These are phyloP conservation scores for Spatula versicolor DNA, from an alignment of 2,797 vertebrate species.

Conservation along the genomic window DNA sequence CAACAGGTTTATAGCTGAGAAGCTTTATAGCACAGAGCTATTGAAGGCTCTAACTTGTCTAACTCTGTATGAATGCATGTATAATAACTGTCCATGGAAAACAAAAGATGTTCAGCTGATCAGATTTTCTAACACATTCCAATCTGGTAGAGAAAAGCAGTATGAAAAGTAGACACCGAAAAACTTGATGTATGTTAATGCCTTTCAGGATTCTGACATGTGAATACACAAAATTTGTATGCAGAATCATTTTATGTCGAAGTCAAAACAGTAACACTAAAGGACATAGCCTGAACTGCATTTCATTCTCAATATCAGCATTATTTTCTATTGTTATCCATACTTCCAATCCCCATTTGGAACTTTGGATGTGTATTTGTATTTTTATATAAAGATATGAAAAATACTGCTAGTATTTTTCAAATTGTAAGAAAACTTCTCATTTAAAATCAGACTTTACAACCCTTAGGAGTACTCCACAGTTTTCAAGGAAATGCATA, in stretches of 20 bases:
- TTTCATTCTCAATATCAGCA: conserved; percentile 12
- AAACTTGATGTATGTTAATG: background rate
- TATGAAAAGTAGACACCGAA: background rate
- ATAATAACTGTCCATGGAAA: background rate
- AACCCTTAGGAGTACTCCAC: background rate
- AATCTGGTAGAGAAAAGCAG: background rate
- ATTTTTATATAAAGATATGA: background rate
- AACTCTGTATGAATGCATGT: background rate
- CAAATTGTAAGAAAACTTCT: background rate
- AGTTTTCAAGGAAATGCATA: background rate
- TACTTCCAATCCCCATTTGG: background rate
- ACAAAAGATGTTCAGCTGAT: background rate
- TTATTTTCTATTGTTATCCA: background rate
- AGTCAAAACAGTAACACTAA: background rate
- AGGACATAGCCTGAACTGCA: background rate
- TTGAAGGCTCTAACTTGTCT: background rate
- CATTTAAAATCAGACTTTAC: background rate
- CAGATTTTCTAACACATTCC: background rate
- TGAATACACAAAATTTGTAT: background rate
- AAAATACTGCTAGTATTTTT: background rate
- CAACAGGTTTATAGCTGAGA: background rate
- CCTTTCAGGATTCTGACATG: background rate
- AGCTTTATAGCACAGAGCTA: background rate
- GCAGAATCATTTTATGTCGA: background rate
- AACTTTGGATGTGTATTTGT: background rate